A percentile compares a stretch with the other conserved stretches of the same genome.
Conservation (phyloP, 2,113 vertebrate genomes). For the Rhea americana region DNA sequence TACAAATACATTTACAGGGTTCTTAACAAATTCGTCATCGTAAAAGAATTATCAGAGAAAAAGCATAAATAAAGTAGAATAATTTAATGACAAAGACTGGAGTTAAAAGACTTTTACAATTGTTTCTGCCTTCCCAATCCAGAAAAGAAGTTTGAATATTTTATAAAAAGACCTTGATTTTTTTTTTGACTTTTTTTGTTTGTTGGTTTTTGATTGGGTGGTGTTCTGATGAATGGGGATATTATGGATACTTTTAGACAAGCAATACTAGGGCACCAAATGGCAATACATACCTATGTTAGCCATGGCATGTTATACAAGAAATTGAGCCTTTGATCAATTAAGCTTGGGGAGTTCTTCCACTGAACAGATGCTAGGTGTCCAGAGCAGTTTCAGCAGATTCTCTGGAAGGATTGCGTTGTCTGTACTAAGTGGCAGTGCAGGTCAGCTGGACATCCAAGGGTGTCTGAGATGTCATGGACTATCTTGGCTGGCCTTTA, state of each 20-base stretch:
- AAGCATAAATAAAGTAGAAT: neutral
- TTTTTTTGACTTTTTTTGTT: neutral
- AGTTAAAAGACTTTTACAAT: neutral
- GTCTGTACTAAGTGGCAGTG: neutral
- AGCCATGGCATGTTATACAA: neutral
- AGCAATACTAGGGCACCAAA: neutral
- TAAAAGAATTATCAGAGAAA: neutral
- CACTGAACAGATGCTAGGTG: neutral
- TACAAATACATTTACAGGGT: neutral
- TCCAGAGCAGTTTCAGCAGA: neutral
- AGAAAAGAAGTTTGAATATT: neutral
- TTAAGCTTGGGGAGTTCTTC: neutral
- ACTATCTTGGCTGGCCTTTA: neutral
- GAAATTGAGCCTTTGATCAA: neutral
- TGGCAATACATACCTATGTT: neutral
- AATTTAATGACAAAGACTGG: neutral
- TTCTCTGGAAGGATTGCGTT: neutral
- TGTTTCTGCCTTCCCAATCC: neutral
- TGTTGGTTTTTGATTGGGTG: neutral
- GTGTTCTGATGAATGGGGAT: neutral
- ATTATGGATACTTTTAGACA: neutral
- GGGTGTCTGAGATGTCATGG: neutral
- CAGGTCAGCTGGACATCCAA: neutral
- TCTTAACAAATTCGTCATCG: neutral
- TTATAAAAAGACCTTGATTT: neutral